Conservation (phyloP, 1,140 invertebrate genomes). For the Drosophila erecta region DNA sequence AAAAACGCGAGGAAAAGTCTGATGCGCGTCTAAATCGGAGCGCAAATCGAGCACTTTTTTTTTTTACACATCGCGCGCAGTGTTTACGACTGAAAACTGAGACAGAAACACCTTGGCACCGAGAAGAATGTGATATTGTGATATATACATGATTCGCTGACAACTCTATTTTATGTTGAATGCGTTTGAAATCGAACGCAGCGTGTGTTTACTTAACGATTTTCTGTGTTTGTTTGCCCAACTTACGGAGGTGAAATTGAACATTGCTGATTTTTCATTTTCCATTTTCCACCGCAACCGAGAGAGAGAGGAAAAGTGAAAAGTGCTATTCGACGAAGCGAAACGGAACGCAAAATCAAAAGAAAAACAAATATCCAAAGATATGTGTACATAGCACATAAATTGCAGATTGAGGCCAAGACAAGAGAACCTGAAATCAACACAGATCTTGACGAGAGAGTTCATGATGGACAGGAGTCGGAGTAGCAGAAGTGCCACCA, state of each 20-base stretch:
- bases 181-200: not conserved
- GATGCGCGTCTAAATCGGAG: not conserved
- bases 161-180: not conserved
- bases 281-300: constrained; percentile 11
- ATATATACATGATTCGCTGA: not conserved
- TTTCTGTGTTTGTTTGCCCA: constrained; percentile 8
- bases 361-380: not conserved
- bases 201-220: constrained; percentile 1
- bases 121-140: not conserved
- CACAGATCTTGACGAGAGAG: not conserved
- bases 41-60: not conserved
- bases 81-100: not conserved
- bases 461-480: not conserved
- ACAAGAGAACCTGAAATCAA: not conserved
- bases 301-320: constrained; percentile 41
- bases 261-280: constrained; percentile 24
- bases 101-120: not conserved
- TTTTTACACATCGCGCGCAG: not conserved
- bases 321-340: constrained; percentile 28
- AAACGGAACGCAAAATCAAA: constrained; percentile 14
- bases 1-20: constrained; percentile 4
- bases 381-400: constrained; percentile 15
- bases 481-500: not conserved
- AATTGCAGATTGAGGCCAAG: constrained; percentile 22
- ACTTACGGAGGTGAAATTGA: constrained; percentile 9